Percentiles rank a stretch among this genome's conserved stretches.
Evolutionary conservation across 1,140 invertebrate species (phyloP).

Genomic region (Achroia grisella): DNA sequence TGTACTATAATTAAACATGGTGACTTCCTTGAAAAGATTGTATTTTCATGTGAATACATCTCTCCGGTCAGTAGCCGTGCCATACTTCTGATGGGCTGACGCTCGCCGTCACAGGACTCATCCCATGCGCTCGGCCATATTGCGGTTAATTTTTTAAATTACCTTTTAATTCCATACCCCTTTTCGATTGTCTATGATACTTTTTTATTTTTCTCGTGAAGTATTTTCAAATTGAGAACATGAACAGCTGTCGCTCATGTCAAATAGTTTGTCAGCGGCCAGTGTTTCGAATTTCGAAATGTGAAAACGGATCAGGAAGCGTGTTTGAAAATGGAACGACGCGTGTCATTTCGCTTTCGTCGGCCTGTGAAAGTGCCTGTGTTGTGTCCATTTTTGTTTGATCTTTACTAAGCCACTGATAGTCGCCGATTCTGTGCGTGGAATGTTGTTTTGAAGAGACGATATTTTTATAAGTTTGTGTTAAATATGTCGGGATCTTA

Average conservation of each 20-base stretch:
- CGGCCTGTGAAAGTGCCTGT: constrained; percentile 21
- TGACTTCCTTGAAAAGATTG: constrained; percentile 28
- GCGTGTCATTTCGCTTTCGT: constrained; percentile 22
- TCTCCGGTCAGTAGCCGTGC: constrained; percentile 25
- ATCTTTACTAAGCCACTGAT: constrained; percentile 12
- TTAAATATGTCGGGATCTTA: background rate
- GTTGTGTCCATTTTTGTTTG: constrained; percentile 16
- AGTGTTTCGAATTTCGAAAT: constrained; percentile 14
- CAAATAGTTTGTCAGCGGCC: constrained; percentile 7
- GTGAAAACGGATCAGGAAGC: constrained; percentile 17
- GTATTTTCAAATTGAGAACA: constrained; percentile 4
- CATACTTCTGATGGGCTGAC: constrained; percentile 23
- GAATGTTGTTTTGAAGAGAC: background rate
- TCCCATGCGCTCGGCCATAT: constrained; percentile 18
- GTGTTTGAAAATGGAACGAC: constrained; percentile 24
- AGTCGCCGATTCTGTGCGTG: background rate
- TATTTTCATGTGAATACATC: constrained; percentile 28
- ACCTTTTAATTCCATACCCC: background rate
- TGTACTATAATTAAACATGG: constrained; percentile 38
- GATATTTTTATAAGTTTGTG: background rate
- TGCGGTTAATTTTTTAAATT: constrained; percentile 18
- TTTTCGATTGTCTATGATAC: background rate
- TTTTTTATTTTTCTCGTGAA: background rate
- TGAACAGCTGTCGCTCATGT: background rate
- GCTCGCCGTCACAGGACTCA: constrained; percentile 30